Conservation (phyloP, 2,797 vertebrate genomes). For the Myotis pilosus region DNA sequence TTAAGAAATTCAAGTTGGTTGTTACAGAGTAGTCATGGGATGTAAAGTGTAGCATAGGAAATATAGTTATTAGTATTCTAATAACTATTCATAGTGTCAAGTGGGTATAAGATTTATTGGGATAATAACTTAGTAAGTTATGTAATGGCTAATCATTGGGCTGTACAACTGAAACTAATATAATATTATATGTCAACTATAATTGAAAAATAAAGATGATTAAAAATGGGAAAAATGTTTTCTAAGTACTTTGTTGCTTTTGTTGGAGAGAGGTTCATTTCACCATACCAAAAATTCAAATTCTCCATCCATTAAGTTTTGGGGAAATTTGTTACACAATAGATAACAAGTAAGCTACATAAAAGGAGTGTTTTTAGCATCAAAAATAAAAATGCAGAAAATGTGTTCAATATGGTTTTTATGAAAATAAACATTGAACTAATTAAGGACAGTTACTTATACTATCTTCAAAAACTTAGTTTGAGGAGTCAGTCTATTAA, state of each 20-base stretch:
- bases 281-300: not conserved
- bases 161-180: not conserved
- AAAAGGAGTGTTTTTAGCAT: not conserved
- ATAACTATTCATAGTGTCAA: not conserved
- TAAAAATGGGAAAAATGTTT: not conserved
- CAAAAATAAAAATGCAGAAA: not conserved
- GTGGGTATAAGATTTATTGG: not conserved
- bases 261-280: not conserved
- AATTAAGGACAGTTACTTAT: not conserved
- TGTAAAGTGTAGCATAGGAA: not conserved
- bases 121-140: not conserved
- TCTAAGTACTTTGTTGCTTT: not conserved
- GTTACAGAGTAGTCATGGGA: not conserved
- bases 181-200: not conserved
- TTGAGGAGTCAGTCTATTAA: not conserved
- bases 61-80: not conserved
- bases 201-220: not conserved
- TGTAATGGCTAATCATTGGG: not conserved
- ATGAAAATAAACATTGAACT: not conserved
- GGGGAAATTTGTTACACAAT: not conserved
- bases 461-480: not conserved
- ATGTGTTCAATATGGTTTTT: not conserved
- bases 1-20: not conserved
- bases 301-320: not conserved
- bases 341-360: not conserved